phyloP scores from a whole-genome alignment of 2,113 vertebrate genomes.

The Corvus hawaiiensis region DNA sequence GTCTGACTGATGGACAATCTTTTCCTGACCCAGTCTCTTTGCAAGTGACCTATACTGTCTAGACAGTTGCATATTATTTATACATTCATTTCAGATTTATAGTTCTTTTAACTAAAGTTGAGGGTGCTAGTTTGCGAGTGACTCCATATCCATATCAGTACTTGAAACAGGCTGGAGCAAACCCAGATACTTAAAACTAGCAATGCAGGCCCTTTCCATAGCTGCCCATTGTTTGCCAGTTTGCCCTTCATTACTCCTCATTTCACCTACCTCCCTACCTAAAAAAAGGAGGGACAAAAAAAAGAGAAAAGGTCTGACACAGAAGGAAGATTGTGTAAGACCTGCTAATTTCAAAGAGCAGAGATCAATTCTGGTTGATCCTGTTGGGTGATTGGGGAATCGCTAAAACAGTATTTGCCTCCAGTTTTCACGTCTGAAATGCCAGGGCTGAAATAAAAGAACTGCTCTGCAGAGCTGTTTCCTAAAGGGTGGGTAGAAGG shows the following conservation, averaged over 20 bases:
- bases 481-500: constrained; percentile 11
- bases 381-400: constrained; percentile 45
- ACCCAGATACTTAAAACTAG: neutral
- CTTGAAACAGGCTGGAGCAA: constrained; percentile 4
- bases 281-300: neutral
- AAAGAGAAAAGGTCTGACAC: neutral
- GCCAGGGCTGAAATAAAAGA: neutral
- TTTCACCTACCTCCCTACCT: neutral
- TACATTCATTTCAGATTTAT: constrained; percentile 88
- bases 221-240: neutral
- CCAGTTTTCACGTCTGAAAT: constrained; percentile 37
- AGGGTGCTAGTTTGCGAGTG: constrained; percentile 51
- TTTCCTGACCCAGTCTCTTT: constrained; percentile 89
- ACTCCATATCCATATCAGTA: constrained; percentile 31
- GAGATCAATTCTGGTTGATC: constrained; percentile 65
- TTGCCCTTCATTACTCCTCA: neutral
- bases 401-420: constrained; percentile 35
- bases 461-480: neutral
- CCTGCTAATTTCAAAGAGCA: constrained; percentile 58
- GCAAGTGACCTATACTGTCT: constrained; percentile 96
- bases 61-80: constrained; percentile 94
- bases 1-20: constrained; percentile 99
- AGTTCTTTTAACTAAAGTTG: constrained; percentile 66
- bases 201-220: neutral
- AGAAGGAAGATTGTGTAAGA: constrained; percentile 18